Conservation (phyloP, 2,888 invertebrate species). For the Spisula subtruncata region DNA sequence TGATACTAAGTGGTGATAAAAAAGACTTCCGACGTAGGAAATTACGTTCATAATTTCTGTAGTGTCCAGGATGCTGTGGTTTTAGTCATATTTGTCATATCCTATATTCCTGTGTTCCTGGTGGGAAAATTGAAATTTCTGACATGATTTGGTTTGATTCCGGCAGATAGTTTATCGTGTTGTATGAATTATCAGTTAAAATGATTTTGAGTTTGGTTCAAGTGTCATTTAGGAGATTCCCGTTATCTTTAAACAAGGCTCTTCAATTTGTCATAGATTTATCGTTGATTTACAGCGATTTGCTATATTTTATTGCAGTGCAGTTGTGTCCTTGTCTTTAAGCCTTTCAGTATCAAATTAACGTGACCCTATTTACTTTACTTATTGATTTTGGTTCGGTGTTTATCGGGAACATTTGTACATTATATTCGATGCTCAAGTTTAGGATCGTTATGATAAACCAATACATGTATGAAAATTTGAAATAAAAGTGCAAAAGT, state of each 20-base stretch:
- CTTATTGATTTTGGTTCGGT: neutral
- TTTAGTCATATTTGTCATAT: no score
- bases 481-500: neutral
- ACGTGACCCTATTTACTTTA: neutral
- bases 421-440: neutral
- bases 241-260: constrained; percentile 10
- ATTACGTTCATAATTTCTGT: no score
- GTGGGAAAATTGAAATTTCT: neutral
- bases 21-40: no score
- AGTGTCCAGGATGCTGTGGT: no score
- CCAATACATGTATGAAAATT: neutral
- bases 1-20: no score
- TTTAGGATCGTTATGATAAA: neutral
- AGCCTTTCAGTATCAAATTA: neutral
- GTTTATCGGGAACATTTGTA: neutral
- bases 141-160: neutral
- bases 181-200: neutral
- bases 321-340: neutral
- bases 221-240: constrained; percentile 8
- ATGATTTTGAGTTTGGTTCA: constrained; percentile 12
- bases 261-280: neutral
- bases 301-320: neutral
- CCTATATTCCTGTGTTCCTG: neutral
- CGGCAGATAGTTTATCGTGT: neutral
- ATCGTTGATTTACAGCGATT: constrained; percentile 7